Percentiles rank a stretch among this genome's conserved stretches.
These are phyloP conservation scores for Mus spicilegus DNA, from an alignment of 2,113 vertebrate species.

Conservation along the genomic window DNA sequence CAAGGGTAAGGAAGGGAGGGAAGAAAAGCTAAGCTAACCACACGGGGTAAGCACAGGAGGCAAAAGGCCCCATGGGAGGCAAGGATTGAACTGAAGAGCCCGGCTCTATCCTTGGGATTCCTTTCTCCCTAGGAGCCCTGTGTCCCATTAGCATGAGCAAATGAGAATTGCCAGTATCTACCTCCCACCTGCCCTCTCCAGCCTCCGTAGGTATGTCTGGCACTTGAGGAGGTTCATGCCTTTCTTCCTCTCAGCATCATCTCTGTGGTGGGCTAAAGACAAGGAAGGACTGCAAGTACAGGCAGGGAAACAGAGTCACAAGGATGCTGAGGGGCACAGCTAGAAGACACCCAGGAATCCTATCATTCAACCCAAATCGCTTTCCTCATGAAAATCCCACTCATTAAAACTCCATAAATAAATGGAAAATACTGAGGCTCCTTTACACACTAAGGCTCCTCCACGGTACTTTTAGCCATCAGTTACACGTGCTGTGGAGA, in stretches of 20 bases:
- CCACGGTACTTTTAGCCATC: conserved; percentile 10
- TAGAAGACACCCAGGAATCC: neutral
- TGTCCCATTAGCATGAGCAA: conserved; percentile 33
- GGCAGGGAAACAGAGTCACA: conserved; percentile 43
- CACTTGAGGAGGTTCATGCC: conserved; percentile 15
- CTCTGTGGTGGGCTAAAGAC: neutral
- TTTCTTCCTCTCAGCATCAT: conserved; percentile 12
- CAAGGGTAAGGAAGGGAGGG: neutral
- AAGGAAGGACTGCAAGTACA: neutral
- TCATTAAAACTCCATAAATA: neutral
- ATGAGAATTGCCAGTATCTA: neutral
- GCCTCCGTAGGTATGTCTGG: conserved; percentile 1
- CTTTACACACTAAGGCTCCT: conserved; percentile 25
- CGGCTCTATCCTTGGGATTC: neutral
- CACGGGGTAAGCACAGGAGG: accelerated
- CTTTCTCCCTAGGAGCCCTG: conserved; percentile 28
- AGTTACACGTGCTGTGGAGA: neutral
- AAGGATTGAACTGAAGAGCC: conserved; percentile 25
- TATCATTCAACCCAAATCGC: neutral
- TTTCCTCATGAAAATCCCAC: conserved; percentile 64
- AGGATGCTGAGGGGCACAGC: neutral
- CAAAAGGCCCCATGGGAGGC: neutral
- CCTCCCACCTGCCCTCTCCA: conserved; percentile 1
- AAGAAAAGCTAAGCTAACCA: neutral
- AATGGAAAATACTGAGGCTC: neutral